These are phyloP conservation scores for Nomia melanderi DNA, from an alignment of 1,140 invertebrate genomes.

Conservation along the genomic window DNA sequence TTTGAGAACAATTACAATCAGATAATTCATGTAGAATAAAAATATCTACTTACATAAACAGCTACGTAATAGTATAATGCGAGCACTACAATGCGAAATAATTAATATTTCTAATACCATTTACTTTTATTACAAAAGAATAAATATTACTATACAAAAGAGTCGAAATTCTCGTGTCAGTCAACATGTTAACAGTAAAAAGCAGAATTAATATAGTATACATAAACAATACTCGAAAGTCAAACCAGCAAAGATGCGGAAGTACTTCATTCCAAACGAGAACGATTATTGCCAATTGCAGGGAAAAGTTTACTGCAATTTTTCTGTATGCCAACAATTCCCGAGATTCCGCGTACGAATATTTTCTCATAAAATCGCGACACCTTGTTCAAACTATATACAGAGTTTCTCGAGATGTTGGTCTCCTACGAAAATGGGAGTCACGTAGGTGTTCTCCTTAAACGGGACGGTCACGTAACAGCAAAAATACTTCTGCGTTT, in stretches of 20 bases:
- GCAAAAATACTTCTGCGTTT: slow-evolving; percentile 35
- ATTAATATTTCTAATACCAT: no score
- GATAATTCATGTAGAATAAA: no score
- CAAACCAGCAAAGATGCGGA: neutral
- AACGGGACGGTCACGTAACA: slow-evolving; percentile 34
- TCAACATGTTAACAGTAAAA: no score
- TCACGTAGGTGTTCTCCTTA: slow-evolving; percentile 28
- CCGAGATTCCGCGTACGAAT: neutral
- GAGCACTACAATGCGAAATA: no score
- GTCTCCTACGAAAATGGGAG: slow-evolving; percentile 13
- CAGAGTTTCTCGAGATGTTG: neutral
- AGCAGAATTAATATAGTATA: no score
- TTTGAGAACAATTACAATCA: no score
- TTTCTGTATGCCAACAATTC: neutral
- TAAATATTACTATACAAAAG: no score
- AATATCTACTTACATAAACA: no score
- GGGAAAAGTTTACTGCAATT: neutral
- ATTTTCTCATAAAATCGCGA: neutral
- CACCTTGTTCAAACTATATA: slow-evolving; percentile 3
- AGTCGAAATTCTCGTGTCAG: no score
- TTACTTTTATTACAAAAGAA: no score
- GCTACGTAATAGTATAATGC: no score
- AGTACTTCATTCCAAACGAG: neutral
- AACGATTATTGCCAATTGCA: neutral
- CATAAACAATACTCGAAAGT: neutral